These are phyloP conservation scores for Sprattus sprattus DNA, from an alignment of 2,113 vertebrate species.

Conservation along the genomic window DNA sequence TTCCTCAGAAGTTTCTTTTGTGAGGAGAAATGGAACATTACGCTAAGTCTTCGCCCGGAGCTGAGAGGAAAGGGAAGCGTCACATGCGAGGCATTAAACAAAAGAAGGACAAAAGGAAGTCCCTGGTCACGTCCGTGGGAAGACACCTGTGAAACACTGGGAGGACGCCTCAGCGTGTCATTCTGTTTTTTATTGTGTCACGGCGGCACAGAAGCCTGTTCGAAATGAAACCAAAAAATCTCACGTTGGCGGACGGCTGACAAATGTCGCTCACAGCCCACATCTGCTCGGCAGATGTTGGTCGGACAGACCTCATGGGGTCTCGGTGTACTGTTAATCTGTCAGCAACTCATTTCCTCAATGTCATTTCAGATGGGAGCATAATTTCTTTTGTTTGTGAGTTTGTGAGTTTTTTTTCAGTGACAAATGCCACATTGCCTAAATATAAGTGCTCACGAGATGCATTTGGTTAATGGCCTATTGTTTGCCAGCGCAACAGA, in stretches of 20 bases:
- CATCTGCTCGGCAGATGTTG: background rate
- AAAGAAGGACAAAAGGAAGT: slow-evolving; percentile 2
- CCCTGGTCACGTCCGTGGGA: background rate
- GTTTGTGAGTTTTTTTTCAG: background rate
- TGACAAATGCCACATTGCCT: slow-evolving; percentile 1
- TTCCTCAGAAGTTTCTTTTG: background rate
- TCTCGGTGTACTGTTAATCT: background rate
- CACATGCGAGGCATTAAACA: background rate
- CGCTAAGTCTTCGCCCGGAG: background rate
- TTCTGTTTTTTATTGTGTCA: background rate
- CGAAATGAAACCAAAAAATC: background rate
- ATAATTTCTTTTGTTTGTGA: background rate
- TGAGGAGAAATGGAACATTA: background rate
- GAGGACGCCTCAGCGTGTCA: background rate
- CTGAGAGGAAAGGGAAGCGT: background rate
- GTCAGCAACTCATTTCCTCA: slow-evolving; percentile 7
- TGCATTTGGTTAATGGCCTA: background rate
- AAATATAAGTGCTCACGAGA: background rate
- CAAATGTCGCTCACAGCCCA: background rate
- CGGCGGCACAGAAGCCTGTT: background rate
- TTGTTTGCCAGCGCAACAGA: slow-evolving; percentile 10
- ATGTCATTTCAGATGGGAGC: background rate
- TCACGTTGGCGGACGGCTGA: background rate
- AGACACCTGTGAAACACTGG: background rate
- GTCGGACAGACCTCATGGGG: background rate